Conservation (phyloP, 2,888 invertebrate genomes). For the Laspeyria flexula region DNA sequence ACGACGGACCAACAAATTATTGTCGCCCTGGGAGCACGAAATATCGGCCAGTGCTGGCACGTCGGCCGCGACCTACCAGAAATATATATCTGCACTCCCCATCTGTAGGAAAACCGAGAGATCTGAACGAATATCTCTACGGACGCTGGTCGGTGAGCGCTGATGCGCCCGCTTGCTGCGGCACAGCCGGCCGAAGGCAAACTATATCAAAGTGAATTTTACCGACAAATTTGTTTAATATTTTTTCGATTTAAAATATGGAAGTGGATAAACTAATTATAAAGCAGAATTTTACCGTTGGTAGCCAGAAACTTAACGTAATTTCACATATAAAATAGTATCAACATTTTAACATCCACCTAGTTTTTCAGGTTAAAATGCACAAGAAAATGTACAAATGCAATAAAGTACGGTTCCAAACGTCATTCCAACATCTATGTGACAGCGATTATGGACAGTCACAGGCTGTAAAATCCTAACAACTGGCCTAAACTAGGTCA, state of each 20-base stretch:
- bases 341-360: too few relatives aligned
- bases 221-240: not conserved
- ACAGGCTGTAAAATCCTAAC: slow-evolving; percentile 1
- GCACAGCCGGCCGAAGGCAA: slow-evolving; percentile 25
- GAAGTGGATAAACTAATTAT: not conserved
- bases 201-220: slow-evolving; percentile 12
- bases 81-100: slow-evolving; percentile 63
- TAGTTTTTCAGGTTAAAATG: not conserved
- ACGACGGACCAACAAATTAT: slow-evolving; percentile 82
- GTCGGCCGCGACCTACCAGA: slow-evolving; percentile 64
- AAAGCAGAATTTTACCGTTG: not conserved
- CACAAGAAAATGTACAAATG: not conserved
- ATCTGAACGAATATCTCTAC: slow-evolving; percentile 42
- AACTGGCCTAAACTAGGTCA: slow-evolving; percentile 6
- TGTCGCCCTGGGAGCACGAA: slow-evolving; percentile 78
- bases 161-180: slow-evolving; percentile 26
- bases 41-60: slow-evolving; percentile 68
- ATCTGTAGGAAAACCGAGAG: slow-evolving; percentile 49
- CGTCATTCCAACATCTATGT: not conserved
- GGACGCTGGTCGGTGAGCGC: slow-evolving; percentile 15
- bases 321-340: not conserved
- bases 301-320: not conserved
- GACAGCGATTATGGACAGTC: not conserved
- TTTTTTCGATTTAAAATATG: not conserved
- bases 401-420: not conserved